Evolutionary conservation across 2,113 vertebrate species (phyloP), one percentile per base, ranked within the genome.

Genomic region (Pluvianellus socialis): DNA sequence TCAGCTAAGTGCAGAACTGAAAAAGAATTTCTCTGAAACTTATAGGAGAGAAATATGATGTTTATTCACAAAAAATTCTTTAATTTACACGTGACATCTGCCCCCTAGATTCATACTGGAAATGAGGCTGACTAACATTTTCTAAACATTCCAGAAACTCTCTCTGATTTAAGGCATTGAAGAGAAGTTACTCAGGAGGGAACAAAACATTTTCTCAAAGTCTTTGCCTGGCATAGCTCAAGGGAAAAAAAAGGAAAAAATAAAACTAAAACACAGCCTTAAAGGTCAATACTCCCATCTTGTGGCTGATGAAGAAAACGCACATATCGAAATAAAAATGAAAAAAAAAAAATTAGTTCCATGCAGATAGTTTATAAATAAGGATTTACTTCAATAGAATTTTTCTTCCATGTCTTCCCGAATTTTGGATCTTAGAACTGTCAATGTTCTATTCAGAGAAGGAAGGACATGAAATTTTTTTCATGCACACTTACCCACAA

Each of bases 281-380:
- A 71, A 97, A 97, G 85, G 73, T 62, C 89, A 97, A 98, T 88
- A 98, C 98, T 98, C 63, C 98, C 98, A 98, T 95, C 98, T 98
- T 95, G 98, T 98, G 98, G 98, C 50, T 50, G 7, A 7, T 27
- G 5, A 32, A 86, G 86, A 92, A 95, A 98, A 96, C 8, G 42
- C 97, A 94, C 4, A 9, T 66, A 26, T 6, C 6, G 45, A 32
- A 61, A 44, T 12, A 52, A 67, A 94, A 84, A 17, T 5, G 2
- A 33, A 74, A 58, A 38, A 38, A 38, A 38, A 38, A 44, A 66
- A 56, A 26, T 2, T 0, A 2, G 1, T 33, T 88, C 53, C 2
- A 16, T 9, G 5, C 6, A 67, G 14, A 6, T 8, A 12, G 16
- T 35, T 65, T 49, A 63, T 21, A 86, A 70, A 66, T 27, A 61